phyloP scores from a whole-genome alignment of 2,113 vertebrate species.

The Mirounga angustirostris region DNA sequence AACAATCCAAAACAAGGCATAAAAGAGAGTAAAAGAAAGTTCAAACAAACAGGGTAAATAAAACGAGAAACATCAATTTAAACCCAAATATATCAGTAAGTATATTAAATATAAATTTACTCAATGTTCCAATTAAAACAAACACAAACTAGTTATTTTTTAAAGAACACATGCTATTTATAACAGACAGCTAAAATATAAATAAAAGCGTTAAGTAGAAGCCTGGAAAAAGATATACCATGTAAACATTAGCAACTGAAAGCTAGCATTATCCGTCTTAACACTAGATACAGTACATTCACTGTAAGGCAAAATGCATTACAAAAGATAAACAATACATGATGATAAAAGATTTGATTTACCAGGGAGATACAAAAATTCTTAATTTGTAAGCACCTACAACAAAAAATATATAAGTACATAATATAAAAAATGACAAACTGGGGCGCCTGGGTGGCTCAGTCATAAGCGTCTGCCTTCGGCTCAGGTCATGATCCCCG shows the following conservation, averaged over 20 bases:
- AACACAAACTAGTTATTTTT: background rate
- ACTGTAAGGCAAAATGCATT: background rate
- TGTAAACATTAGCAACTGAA: background rate
- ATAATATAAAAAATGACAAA: conserved; percentile 21
- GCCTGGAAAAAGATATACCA: background rate
- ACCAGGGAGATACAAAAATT: background rate
- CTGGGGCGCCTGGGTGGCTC: too few species aligned
- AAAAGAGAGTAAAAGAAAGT: background rate
- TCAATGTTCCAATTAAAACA: conserved; percentile 5
- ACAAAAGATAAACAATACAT: background rate
- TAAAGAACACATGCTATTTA: background rate
- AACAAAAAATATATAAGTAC: background rate
- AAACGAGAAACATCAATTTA: background rate
- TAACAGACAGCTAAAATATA: background rate
- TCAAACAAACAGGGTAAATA: background rate
- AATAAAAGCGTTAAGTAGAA: background rate
- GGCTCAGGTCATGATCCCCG: too few species aligned
- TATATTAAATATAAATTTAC: background rate
- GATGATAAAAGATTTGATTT: background rate
- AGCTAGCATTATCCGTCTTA: background rate
- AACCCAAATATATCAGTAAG: background rate
- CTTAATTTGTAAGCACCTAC: background rate
- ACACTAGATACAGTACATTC: background rate
- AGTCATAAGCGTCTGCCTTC: too few species aligned
- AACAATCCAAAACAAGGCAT: background rate